These are phyloP conservation scores for Philotrypesis tridentata DNA, from an alignment of 1,140 invertebrate species.

Conservation along the genomic window DNA sequence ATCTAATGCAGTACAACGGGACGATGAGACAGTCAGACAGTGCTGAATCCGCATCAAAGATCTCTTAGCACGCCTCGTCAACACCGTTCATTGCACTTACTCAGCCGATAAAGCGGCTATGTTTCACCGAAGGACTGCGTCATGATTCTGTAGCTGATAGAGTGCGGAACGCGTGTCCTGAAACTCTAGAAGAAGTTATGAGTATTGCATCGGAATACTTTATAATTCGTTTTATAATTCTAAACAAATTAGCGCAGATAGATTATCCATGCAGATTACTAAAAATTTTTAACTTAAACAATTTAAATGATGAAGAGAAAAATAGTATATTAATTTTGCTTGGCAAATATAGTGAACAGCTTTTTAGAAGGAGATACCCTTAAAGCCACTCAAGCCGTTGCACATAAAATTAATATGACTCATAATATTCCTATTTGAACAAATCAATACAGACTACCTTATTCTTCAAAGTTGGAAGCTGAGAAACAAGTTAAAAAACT, in stretches of 20 bases:
- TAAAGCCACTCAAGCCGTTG: slow-evolving; percentile 33
- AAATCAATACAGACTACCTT: slow-evolving; percentile 54
- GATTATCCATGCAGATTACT: not conserved
- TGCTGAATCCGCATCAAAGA: too few species aligned
- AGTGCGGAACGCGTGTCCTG: too few species aligned
- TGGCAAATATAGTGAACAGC: not conserved
- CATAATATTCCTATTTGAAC: slow-evolving; percentile 49
- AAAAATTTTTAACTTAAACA: not conserved
- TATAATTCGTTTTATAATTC: too few species aligned
- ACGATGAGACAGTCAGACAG: too few species aligned
- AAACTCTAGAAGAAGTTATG: too few species aligned
- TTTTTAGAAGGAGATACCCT: not conserved
- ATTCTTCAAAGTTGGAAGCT: slow-evolving; percentile 43
- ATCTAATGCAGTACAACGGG: too few species aligned
- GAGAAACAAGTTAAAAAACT: slow-evolving; percentile 35
- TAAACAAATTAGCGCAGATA: not conserved
- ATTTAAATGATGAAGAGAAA: not conserved
- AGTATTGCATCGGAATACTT: too few species aligned
- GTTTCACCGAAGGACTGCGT: too few species aligned
- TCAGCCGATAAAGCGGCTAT: too few species aligned
- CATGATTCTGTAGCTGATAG: too few species aligned
- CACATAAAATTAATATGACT: slow-evolving; percentile 45
- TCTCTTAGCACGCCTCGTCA: too few species aligned
- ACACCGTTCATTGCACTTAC: too few species aligned
- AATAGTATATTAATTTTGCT: not conserved